Conservation (phyloP, 2,113 vertebrate genomes). For the Mustela lutreola region DNA sequence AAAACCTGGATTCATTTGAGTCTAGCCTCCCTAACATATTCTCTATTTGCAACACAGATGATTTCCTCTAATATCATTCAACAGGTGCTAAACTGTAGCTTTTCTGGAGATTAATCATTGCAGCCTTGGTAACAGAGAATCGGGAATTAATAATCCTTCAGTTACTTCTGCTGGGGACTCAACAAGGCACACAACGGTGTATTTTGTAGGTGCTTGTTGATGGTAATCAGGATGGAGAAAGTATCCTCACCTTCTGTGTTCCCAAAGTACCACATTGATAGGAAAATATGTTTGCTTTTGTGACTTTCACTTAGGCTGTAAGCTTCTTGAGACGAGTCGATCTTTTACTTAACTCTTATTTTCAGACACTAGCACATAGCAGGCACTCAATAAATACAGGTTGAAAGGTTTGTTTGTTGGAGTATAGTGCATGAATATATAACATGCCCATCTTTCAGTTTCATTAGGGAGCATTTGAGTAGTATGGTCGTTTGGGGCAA, state of each 20-base stretch:
- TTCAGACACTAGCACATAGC: background rate
- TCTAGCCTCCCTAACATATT: slow-evolving; percentile 79
- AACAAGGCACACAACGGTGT: background rate
- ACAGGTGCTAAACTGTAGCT: slow-evolving; percentile 86
- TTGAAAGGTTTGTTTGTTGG: background rate
- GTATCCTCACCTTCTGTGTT: background rate
- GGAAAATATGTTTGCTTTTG: background rate
- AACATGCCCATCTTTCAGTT: background rate
- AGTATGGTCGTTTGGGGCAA: background rate
- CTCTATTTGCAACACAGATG: slow-evolving; percentile 82
- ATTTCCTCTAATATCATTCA: slow-evolving; percentile 80
- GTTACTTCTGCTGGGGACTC: background rate
- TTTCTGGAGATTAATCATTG: slow-evolving; percentile 62
- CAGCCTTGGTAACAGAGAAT: slow-evolving; percentile 59
- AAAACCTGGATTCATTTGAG: slow-evolving; percentile 78
- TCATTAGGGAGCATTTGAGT: background rate
- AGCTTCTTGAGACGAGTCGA: background rate
- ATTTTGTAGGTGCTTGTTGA: background rate
- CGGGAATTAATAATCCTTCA: slow-evolving; percentile 35
- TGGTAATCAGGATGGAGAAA: background rate
- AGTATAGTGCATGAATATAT: background rate
- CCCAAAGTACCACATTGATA: background rate
- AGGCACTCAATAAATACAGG: background rate
- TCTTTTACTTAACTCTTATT: background rate
- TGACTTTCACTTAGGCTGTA: background rate